Base-by-base conservation (phyloP, 2,888 invertebrate genomes). In the Helleia helle region DNA sequence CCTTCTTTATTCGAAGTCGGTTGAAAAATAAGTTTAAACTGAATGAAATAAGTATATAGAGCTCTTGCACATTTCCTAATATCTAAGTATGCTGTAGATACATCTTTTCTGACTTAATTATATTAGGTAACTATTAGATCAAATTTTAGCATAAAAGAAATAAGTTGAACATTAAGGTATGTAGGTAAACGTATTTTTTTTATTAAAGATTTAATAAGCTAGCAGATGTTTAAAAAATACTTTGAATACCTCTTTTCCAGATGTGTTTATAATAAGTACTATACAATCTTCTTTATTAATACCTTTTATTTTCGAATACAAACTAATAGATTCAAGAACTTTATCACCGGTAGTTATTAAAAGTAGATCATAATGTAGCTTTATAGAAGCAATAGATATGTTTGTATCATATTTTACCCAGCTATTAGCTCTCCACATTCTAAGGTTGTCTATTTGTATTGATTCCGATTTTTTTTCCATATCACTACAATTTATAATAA, bases 211-310 rank as follows among this genome's bases (percentile, higher is more conserved):
- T n/a, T n/a, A n/a, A n/a, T n/a, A n/a, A n/a, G n/a, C n/a, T n/a
- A n/a, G n/a, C n/a, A n/a, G n/a, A n/a, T n/a, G n/a, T n/a, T n/a
- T n/a, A n/a, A n/a, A n/a, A n/a, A n/a, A n/a, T n/a, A 36, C 18
- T 2, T 4, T 8, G 54, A 62, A 58, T 57, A 74, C 79, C 50
- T 65, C 64, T 42, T 63, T 56, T 24, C 45, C 49, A 24, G 43
- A 41, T 8, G 46, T 47, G 30, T 49, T 59, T 12, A 68, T 42
- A 6, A 79, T 60, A 28, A 83, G 44, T 44, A 83, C 69, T 4
- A 83, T 44, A 42, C 77, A 50, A 38, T 79, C 71, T 1, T 62
- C 62, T 56, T 74, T 83, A 44, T 59, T 69, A 51, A 77, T 58
- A 2, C 77, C 79, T 60, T 74, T 81, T 1, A 79, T 55, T 63